Conservation (phyloP, 2,113 vertebrate genomes). For the Anolis carolinensis region DNA sequence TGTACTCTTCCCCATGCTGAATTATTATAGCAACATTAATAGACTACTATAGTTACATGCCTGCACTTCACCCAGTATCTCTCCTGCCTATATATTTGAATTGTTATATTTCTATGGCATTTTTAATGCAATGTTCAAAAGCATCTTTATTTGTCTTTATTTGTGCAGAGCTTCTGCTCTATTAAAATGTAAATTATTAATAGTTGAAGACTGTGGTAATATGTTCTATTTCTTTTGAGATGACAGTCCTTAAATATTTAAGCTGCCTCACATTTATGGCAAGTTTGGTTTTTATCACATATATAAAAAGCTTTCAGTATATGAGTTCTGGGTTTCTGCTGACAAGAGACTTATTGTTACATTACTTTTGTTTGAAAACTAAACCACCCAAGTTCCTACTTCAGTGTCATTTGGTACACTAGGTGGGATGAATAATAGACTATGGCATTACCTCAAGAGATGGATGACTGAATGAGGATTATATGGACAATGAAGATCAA, state of each 20-base stretch:
- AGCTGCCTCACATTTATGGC: not conserved
- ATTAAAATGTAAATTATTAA: conserved; percentile 35
- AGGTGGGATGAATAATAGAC: not conserved
- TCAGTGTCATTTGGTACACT: not conserved
- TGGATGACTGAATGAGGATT: not conserved
- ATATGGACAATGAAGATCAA: not conserved
- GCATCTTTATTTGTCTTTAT: conserved; percentile 21
- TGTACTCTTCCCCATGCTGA: too few species aligned
- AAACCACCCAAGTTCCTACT: conserved; percentile 2
- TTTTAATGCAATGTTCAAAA: not conserved
- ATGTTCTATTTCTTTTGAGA: not conserved
- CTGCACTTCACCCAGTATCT: not conserved
- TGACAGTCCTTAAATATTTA: conserved; percentile 5
- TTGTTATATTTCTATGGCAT: conserved; percentile 16
- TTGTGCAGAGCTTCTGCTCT: not conserved
- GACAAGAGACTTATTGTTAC: conserved; percentile 16
- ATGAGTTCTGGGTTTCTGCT: conserved; percentile 16
- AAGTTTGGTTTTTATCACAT: conserved; percentile 17
- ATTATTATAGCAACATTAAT: not conserved
- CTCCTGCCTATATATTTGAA: not conserved
- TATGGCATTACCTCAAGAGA: not conserved
- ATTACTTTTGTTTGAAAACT: conserved; percentile 17
- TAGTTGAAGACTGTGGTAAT: not conserved
- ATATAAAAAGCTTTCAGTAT: conserved; percentile 25
- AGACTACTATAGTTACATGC: not conserved